Base-by-base conservation (phyloP, 2,113 vertebrate species). In the Poecilia latipinna region DNA sequence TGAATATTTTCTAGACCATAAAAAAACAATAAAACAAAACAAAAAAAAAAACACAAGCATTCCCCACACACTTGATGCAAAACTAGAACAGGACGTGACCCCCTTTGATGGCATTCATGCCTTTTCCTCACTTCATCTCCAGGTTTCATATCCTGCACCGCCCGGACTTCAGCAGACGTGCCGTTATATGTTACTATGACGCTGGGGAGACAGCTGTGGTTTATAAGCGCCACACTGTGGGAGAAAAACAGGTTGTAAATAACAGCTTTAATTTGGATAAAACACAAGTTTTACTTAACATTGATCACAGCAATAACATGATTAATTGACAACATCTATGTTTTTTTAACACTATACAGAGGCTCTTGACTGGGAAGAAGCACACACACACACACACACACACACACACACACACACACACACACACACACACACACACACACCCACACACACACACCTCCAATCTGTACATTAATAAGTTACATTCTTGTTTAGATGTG, bases 151-250 rank as follows among this genome's bases (percentile, higher is more conserved):
- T 97, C 94, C 91, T 93, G 93, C 4, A 99, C 96, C 0, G 97
- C 98, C 87, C 97, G 93, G 32, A 99, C 92, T 86, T 99, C 96
- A 0, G 97, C 97, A 22, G 94, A 61, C 1, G 94, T 96, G 61
- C 97, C 96, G 61, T 93, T 95, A 82, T 95, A 98, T 13, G 98
- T 99, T 78, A 99, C 96, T 4, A 98, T 97, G 89, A 97, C 96
- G 33, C 96, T 99, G 70, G 97, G 96, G 39, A 95, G 96, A 76
- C 98, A 99, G 90, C 97, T 98, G 88, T 99, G 98, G 91, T 99
- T 99, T 92, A 99, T 96, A 73, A 99, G 72, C 0, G 98, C 97
- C 67, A 99, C 95, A 15, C 98, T 98, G 92, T 80, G 61, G 75
- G 78, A 3, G 61, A 79, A n/a, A 77, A 42, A 83, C 13, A 88